phyloP scores from a whole-genome alignment of 1,140 invertebrate genomes.

The Epicauta chinensis region DNA sequence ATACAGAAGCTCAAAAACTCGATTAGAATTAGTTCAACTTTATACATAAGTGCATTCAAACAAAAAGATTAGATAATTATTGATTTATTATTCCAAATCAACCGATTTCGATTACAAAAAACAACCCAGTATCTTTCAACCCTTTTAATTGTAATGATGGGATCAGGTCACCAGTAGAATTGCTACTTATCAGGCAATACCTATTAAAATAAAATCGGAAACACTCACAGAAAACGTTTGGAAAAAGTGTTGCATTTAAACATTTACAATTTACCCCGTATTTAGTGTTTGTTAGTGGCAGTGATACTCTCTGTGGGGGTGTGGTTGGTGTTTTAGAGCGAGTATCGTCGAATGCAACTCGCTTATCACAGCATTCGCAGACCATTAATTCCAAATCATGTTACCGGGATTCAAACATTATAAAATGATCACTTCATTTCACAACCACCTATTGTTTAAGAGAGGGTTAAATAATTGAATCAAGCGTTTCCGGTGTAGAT shows the following conservation, averaged over 20 bases:
- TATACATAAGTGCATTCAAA: no score
- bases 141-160: no score
- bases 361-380: slow-evolving; percentile 43
- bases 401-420: slow-evolving; percentile 44
- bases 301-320: not conserved
- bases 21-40: no score
- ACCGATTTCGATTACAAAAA: not conserved
- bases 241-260: slow-evolving; percentile 31
- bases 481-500: slow-evolving; percentile 30
- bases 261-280: slow-evolving; percentile 37
- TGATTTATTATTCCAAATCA: slow-evolving; percentile 34
- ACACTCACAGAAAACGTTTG: no score
- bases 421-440: slow-evolving; percentile 45
- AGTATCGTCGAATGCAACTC: slow-evolving; percentile 36
- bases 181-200: no score
- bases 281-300: slow-evolving; percentile 5
- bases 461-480: slow-evolving; percentile 47
- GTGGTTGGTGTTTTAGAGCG: slow-evolving; percentile 4
- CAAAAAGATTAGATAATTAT: slow-evolving; percentile 39
- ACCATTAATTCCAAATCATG: slow-evolving; percentile 45
- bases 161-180: no score
- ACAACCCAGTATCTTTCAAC: no score
- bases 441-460: slow-evolving; percentile 45
- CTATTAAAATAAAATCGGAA: no score
- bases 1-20: no score